These are phyloP conservation scores for Amblyornis subalaris DNA, from an alignment of 2,113 vertebrate genomes.

Conservation along the genomic window DNA sequence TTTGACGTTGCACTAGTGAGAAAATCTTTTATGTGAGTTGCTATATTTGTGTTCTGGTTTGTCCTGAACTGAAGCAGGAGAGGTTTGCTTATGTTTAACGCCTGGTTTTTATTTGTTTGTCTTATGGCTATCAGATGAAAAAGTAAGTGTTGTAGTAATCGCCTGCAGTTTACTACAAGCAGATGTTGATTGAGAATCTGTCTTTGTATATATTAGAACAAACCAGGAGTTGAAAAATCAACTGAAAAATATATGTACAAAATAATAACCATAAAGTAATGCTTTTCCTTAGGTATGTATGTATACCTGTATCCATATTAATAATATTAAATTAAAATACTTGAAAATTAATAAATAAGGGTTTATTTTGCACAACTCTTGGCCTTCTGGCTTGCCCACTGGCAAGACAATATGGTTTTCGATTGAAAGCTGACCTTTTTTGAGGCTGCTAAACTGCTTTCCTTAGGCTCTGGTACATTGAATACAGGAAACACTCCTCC, in stretches of 20 bases:
- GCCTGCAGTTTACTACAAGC: background rate
- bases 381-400: background rate
- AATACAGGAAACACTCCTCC: background rate
- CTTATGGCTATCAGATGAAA: conserved; percentile 20
- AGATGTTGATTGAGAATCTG: background rate
- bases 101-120: conserved; percentile 32
- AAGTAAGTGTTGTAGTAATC: background rate
- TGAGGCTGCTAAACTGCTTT: background rate
- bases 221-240: background rate
- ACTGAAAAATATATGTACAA: background rate
- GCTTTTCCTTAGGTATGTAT: background rate
- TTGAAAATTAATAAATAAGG: background rate
- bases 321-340: background rate
- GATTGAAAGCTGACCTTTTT: background rate
- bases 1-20: background rate
- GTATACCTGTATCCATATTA: background rate
- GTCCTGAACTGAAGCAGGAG: background rate
- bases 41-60: background rate
- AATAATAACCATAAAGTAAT: background rate
- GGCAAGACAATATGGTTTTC: background rate
- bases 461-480: background rate
- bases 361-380: background rate
- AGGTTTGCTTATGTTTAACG: conserved; percentile 17
- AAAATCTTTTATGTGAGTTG: background rate
- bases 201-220: background rate